Base-by-base conservation (phyloP, 2,797 vertebrate genomes). In the Trichosurus vulpecula region DNA sequence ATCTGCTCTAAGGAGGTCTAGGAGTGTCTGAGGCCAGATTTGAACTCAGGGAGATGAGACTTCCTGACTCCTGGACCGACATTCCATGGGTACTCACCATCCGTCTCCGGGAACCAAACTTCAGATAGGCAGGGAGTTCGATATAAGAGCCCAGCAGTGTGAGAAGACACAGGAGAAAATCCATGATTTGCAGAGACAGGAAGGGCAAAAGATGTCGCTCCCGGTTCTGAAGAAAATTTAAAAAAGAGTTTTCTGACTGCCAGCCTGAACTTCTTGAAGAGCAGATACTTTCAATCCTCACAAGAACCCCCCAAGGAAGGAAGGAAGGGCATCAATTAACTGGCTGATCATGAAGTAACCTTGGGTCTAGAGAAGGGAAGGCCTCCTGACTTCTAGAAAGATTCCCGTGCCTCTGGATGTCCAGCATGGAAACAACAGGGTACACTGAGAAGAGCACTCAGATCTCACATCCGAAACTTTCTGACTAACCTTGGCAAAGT, bases 151-250 rank as follows among this genome's bases (percentile, higher is more conserved):
- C 98, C 98, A 99, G 98, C 96, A 99, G 92, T 0, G 98, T 99
- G n/a, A 99, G 97, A 93, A 99, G 94, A 95, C 98, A 99, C 94
- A 99, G 97, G 56, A 98, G 97, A 92, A 98, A 98, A 96, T 99
- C 99, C 96, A 99, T 98, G 96, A 98, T 94, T 98, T 99, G 99
- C 74, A 99, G 97, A 95, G 99, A 98, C 94, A 98, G 95, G 97
- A 99, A 99, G 0, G 99, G 99, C 53, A 99, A 96, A 94, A 99
- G 96, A 96, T 98, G 98, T 94, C 96, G 98, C 97, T 99, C 98
- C 96, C 98, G 98, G 41, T 97, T 98, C 99, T 99, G 96, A 4
- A 97, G 25, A 27, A 27, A 56, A 56, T 52, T 52, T 6, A 97
- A 74, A 91, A 47, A 27, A 74, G 19, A 81, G 74, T 47, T 81